Base-by-base conservation (phyloP, 1,140 invertebrate species). In the Rhizoglyphus robini region DNA sequence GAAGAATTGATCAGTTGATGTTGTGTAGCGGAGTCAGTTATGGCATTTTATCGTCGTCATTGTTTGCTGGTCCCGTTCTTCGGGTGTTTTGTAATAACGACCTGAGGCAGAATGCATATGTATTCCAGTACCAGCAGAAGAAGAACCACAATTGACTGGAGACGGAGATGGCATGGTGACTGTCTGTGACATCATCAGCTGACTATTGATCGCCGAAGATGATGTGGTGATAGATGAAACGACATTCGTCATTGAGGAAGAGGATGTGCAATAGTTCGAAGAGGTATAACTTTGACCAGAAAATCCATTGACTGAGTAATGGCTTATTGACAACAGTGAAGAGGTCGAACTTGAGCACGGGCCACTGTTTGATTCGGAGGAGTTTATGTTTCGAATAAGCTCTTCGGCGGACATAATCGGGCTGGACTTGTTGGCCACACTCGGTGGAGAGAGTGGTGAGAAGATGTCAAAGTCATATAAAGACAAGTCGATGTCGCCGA, bases 401-500 rank as follows among this genome's bases (percentile, higher is more conserved):
- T 86, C 84, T 67, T 86, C 84, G n/a, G 81, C 80, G 1, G 63
- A 60, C 27, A 60, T 60, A 2, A 60, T 34, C 30, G 15, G 58
- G 68, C 79, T 81, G n/a, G 83, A 81, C 20, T 82, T 80, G 34
- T 84, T 73, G 72, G 83, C 83, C 75, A 81, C 80, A 63, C 79
- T 81, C 32, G 83, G 83, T 71, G 83, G 82, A 63, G 75, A 72
- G 29, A 75, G 60, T 36, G 74, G 69, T 49, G 73, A 71, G 41
- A 74, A 71, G 41, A 75, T 66, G 66, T 77, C 76, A 69, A 75
- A 74, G 62, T 77, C 76, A 69, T 72, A 74, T 36, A 74, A 65
- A n/a, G 74, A 69, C 25, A 76, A 61, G 67, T 77, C 76, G 49
- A 72, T 70, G 38, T 72, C 71, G 23, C 70, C 70, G 34, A 76